Conservation (phyloP, 2,113 vertebrate genomes). For the Lepisosteus oculatus region DNA sequence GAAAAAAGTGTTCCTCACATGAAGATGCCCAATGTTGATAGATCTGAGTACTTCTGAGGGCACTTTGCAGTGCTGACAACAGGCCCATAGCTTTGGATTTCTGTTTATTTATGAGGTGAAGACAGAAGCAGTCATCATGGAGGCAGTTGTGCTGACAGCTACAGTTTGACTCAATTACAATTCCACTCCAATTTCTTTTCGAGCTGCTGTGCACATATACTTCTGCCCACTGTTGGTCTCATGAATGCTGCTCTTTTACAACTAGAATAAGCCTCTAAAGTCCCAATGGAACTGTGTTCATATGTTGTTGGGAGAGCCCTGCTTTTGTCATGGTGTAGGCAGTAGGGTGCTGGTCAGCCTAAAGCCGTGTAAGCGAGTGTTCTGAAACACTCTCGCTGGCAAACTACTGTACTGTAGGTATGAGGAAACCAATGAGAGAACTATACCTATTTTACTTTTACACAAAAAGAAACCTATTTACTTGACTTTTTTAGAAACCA, state of each 20-base stretch:
- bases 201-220: slow-evolving; percentile 34
- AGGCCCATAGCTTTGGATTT: slow-evolving; percentile 31
- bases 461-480: too few species aligned
- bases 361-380: too few species aligned
- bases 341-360: too few species aligned
- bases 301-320: slow-evolving; percentile 24
- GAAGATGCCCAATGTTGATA: not conserved
- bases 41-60: slow-evolving; percentile 15
- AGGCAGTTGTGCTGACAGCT: slow-evolving; percentile 63
- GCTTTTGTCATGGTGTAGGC: too few species aligned
- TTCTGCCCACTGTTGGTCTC: not conserved
- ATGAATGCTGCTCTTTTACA: slow-evolving; percentile 21
- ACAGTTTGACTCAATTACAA: slow-evolving; percentile 57
- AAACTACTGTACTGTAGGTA: too few species aligned
- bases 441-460: too few species aligned
- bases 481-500: too few species aligned
- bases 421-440: too few species aligned
- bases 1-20: not conserved
- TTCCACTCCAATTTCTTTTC: slow-evolving; percentile 42
- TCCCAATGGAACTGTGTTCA: slow-evolving; percentile 37
- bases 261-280: slow-evolving; percentile 33
- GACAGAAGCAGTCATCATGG: slow-evolving; percentile 50
- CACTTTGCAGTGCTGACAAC: slow-evolving; percentile 42
- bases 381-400: too few species aligned
- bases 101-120: slow-evolving; percentile 56